Evolutionary conservation across 2,113 vertebrate genomes (phyloP), one percentile per base, ranked within the genome.

Genomic region (Oncorhynchus nerka): DNA sequence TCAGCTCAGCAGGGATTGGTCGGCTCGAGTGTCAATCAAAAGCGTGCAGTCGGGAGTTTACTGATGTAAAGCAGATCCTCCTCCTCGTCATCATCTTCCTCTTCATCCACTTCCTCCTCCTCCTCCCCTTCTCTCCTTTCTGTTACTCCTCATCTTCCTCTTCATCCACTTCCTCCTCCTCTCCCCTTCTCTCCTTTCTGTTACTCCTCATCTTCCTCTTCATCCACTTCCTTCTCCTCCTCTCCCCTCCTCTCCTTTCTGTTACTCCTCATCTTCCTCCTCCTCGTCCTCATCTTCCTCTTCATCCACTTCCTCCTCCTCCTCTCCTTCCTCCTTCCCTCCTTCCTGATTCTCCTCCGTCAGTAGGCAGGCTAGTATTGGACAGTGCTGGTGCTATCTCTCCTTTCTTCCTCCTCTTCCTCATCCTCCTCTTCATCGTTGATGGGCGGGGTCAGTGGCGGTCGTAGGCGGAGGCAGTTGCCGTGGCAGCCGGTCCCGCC

Each of bases 391-490:
- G 90, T 91, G 90, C 88, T 92, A 83, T 84, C 87, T 83, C 61
- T 87, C 73, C 78, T 34, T 34, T 73, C 77, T 65, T 34, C 76
- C 81, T 65, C 22, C 30, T 30, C 64, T 70, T 80, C 76, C 81
- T 65, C 22, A 26, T 30, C 59, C 70, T 79, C 76, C 74, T 85
- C 79, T 45, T 76, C 72, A 73, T 81, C 32, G 77, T 39, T 48
- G 15, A 32, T 32, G 77, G 66, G 75, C 85, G 71, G 87, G 71
- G 92, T 97, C 96, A 99, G 94, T 98, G 97, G 34, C 97, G 97
- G 83, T 99, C 97, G 0, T 99, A 99, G 85, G 96, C 95, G 0
- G 96, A 91, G 57, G 96, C 95, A 2, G 97, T 92, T 2, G 97
- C 93, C 0, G 97, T 90, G 0, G 97, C 93, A 1, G 95, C 94